Evolutionary conservation across 1,140 invertebrate genomes (phyloP).

Genomic region (Arctopsyche grandis): DNA sequence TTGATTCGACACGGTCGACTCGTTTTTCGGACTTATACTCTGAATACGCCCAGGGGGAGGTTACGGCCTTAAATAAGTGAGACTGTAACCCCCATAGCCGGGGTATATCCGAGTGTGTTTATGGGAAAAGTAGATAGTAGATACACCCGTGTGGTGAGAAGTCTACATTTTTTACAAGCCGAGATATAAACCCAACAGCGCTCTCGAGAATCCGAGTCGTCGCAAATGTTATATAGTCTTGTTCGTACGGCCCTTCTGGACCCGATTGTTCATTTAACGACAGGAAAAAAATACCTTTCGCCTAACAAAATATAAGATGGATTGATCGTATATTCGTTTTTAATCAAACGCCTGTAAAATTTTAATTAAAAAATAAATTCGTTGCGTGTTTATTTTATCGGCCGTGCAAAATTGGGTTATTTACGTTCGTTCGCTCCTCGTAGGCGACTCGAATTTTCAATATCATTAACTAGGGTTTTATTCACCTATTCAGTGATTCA

Average conservation of each 20-base stretch:
- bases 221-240: not conserved
- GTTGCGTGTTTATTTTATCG: conserved; percentile 4
- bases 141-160: not conserved
- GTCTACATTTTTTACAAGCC: not conserved
- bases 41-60: not conserved
- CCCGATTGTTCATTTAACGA: not conserved
- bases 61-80: conserved; percentile 11
- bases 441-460: conserved; percentile 4
- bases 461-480: conserved; percentile 15
- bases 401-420: not conserved
- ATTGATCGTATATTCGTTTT: not conserved
- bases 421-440: conserved; percentile 3
- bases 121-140: not conserved
- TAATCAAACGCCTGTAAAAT: too few relatives aligned
- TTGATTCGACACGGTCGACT: conserved; percentile 6
- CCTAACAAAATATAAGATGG: not conserved
- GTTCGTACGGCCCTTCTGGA: not conserved
- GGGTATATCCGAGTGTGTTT: not conserved
- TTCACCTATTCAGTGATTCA: not conserved
- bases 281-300: not conserved
- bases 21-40: not conserved
- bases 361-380: too few relatives aligned
- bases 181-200: not conserved
- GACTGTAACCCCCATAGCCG: not conserved
- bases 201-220: not conserved